Conservation (phyloP, 2,797 vertebrate species). For the Anniella stebbinsi region DNA sequence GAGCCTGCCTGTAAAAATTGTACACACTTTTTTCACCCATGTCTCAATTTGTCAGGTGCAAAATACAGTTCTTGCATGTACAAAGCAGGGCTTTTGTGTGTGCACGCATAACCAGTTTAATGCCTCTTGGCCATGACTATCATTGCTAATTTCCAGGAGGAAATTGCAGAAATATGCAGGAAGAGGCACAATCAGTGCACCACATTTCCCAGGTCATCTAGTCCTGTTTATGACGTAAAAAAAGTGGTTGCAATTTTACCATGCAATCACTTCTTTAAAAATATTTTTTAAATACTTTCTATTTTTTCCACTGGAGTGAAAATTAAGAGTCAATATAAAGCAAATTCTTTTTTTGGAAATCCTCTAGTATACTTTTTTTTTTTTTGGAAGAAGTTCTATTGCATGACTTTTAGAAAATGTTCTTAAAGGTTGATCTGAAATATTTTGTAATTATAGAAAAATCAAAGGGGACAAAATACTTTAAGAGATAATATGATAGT, state of each 20-base stretch:
- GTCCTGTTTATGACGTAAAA: neutral
- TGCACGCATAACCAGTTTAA: neutral
- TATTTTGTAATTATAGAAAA: neutral
- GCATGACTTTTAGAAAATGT: neutral
- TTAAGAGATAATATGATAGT: neutral
- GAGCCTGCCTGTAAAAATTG: neutral
- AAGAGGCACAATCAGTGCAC: neutral
- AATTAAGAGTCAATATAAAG: neutral
- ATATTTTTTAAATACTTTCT: neutral
- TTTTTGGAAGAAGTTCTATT: neutral
- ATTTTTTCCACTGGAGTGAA: neutral
- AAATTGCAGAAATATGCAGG: conserved; percentile 4
- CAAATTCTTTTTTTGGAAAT: neutral
- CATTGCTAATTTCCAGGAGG: neutral
- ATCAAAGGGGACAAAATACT: neutral
- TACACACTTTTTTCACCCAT: accelerated
- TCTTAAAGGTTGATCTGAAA: neutral
- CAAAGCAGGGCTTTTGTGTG: neutral
- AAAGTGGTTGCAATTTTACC: neutral
- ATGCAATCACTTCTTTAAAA: neutral
- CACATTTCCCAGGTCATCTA: neutral
- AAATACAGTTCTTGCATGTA: neutral
- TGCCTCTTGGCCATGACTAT: neutral
- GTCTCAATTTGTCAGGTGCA: neutral
- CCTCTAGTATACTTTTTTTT: neutral